Conservation (phyloP, 1,140 invertebrate species). For the Portunus trituberculatus region DNA sequence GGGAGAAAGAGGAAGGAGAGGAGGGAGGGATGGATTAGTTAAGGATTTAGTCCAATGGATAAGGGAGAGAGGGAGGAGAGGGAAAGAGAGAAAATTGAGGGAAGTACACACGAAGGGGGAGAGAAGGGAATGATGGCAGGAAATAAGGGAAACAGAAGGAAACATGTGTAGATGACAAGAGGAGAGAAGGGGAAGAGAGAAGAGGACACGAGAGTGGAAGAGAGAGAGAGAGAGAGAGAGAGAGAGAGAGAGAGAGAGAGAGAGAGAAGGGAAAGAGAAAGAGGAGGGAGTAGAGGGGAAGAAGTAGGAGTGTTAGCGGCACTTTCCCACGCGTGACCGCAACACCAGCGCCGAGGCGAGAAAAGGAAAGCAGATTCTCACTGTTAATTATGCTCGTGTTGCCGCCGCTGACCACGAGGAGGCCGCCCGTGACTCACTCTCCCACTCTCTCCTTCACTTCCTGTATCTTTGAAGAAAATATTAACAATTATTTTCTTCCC, state of each 20-base stretch:
- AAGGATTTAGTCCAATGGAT: no score
- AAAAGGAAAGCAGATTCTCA: no score
- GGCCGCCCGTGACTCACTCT: no score
- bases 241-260: slow-evolving; percentile 22
- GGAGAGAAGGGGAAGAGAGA: neutral
- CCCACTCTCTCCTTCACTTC: no score
- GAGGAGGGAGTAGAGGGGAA: neutral
- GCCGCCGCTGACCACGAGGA: no score
- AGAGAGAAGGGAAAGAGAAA: neutral
- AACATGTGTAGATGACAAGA: neutral
- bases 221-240: slow-evolving; percentile 14
- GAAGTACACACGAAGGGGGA: neutral
- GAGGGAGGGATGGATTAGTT: neutral
- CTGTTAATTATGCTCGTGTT: no score
- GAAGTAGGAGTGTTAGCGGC: neutral
- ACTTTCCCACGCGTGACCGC: no score
- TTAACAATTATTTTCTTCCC: no score
- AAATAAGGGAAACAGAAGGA: neutral
- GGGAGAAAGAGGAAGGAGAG: neutral
- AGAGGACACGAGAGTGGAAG: neutral
- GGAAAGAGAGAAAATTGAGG: neutral
- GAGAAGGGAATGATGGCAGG: neutral
- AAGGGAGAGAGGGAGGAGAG: neutral
- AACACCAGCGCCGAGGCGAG: no score
- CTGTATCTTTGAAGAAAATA: no score